Evolutionary conservation across 2,113 vertebrate genomes (phyloP).

Genomic region (Leptobrachium leishanense): DNA sequence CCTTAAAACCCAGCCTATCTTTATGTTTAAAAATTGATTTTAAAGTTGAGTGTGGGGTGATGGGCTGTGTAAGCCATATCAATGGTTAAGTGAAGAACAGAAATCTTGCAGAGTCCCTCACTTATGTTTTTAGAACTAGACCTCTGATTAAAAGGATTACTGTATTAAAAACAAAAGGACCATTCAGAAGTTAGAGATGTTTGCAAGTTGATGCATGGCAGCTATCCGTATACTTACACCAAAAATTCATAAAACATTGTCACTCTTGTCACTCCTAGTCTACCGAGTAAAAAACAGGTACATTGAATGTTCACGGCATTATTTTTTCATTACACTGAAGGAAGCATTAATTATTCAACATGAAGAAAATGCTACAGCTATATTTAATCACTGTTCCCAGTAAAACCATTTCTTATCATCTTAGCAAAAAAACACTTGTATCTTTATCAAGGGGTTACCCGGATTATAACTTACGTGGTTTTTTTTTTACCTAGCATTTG

Average conservation of each 20-base stretch:
- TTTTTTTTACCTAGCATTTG: too few species aligned
- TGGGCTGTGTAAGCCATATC: neutral
- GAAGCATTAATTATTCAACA: conserved; percentile 36
- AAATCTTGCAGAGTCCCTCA: too few species aligned
- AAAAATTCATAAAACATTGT: neutral
- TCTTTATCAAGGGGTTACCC: too few species aligned
- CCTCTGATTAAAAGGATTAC: too few species aligned
- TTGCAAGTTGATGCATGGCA: too few species aligned
- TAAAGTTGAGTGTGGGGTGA: neutral
- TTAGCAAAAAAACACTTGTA: too few species aligned
- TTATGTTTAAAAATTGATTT: neutral
- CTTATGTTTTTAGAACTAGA: too few species aligned
- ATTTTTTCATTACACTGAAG: conserved; percentile 31
- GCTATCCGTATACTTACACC: neutral
- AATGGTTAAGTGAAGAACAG: too few species aligned
- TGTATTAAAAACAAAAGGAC: neutral
- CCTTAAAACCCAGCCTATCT: too few species aligned
- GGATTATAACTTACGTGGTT: too few species aligned
- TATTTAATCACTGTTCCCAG: conserved; percentile 23
- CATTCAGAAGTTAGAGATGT: too few species aligned
- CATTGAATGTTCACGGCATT: neutral
- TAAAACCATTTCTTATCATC: neutral
- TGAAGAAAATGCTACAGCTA: conserved; percentile 1
- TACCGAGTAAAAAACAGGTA: conserved; percentile 6
- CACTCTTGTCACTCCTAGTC: conserved; percentile 12